Conservation (phyloP, 1,140 invertebrate species). For the Musca vetustissima region DNA sequence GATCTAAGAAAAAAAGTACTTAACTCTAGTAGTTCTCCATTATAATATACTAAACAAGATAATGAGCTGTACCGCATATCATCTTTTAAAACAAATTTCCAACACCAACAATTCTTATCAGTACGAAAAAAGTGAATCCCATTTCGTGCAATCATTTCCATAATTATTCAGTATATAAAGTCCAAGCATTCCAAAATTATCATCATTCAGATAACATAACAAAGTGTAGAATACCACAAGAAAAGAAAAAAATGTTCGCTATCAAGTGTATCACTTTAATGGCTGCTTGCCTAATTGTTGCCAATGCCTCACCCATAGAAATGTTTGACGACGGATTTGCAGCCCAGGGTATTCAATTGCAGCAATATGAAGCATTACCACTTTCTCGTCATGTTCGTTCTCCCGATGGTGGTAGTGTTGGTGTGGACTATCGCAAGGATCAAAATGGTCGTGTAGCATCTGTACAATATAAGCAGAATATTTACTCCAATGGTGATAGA, state of each 20-base stretch:
- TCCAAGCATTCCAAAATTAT: background rate
- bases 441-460: slow-evolving; percentile 35
- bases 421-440: slow-evolving; percentile 29
- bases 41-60: too few relatives aligned
- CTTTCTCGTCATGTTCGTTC: background rate
- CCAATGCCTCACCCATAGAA: background rate
- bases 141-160: background rate
- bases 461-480: slow-evolving; percentile 45
- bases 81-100: too few relatives aligned
- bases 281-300: background rate
- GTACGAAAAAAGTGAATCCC: background rate
- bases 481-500: slow-evolving; percentile 44
- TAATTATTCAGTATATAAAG: too few relatives aligned
- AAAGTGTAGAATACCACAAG: too few relatives aligned
- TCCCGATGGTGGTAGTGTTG: background rate
- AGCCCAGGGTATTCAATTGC: background rate
- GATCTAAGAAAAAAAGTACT: too few relatives aligned
- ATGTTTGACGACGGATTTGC: background rate
- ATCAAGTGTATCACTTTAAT: background rate
- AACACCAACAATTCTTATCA: background rate
- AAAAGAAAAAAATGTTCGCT: background rate
- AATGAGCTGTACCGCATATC: too few relatives aligned
- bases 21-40: too few relatives aligned
- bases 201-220: background rate
- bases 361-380: background rate